phyloP scores from a whole-genome alignment of 2,797 vertebrate genomes.

The Rhynchonycteris naso region DNA sequence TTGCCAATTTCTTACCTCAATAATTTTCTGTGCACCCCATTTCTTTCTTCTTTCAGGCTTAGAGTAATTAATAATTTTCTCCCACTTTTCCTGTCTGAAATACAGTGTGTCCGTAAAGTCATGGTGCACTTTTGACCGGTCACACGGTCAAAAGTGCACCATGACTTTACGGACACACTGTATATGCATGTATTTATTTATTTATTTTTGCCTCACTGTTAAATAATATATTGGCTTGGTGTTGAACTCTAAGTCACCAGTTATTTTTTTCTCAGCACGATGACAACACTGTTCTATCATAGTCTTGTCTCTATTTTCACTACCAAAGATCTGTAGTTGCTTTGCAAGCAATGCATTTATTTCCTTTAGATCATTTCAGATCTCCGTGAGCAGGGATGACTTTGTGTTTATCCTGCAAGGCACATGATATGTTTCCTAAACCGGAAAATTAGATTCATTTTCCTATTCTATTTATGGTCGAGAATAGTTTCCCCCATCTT shows the following conservation, averaged over 20 bases:
- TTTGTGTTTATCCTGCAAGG: neutral
- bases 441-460: neutral
- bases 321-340: neutral
- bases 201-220: neutral
- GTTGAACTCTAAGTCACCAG: neutral
- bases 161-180: no score
- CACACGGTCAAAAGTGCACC: no score
- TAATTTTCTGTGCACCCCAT: neutral
- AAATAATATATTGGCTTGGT: neutral
- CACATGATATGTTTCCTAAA: neutral
- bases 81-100: neutral
- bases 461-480: neutral
- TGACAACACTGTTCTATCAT: neutral
- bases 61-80: neutral
- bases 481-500: neutral
- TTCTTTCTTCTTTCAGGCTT: constrained; percentile 12
- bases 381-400: neutral
- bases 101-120: no score
- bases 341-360: neutral
- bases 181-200: neutral
- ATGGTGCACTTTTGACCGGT: no score
- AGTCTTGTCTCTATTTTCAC: neutral
- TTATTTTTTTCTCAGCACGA: neutral
- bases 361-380: neutral
- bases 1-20: neutral